Percentiles rank a stretch among this genome's conserved stretches.
Evolutionary conservation across 2,888 invertebrate genomes (phyloP).

Genomic region (Hypena proboscidalis): DNA sequence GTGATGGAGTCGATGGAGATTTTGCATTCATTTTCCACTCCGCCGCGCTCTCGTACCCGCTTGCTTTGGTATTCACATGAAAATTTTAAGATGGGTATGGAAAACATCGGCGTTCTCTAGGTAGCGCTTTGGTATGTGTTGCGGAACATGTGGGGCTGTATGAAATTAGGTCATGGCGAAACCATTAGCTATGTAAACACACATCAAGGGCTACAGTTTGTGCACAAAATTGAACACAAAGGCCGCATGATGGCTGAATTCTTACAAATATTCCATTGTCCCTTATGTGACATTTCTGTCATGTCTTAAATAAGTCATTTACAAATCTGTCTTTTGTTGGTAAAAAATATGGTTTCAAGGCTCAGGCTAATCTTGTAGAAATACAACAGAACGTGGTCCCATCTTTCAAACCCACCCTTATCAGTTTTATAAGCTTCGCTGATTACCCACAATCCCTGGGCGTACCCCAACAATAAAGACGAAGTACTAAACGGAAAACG

Average conservation of each 20-base stretch:
- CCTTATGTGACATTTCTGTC: too few relatives aligned
- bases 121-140: neutral
- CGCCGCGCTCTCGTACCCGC: conserved; percentile 28
- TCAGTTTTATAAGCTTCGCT: conserved; percentile 11
- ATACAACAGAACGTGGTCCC: neutral
- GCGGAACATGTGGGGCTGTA: neutral
- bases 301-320: too few relatives aligned
- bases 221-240: too few relatives aligned
- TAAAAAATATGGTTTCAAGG: too few relatives aligned
- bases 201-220: too few relatives aligned
- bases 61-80: conserved; percentile 31
- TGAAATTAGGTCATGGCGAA: conserved; percentile 2
- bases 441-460: conserved; percentile 8
- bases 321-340: too few relatives aligned
- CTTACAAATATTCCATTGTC: too few relatives aligned
- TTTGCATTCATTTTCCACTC: conserved; percentile 57
- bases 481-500: conserved; percentile 16
- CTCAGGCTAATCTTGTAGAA: too few relatives aligned
- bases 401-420: conserved; percentile 10
- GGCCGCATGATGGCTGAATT: too few relatives aligned
- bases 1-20: conserved; percentile 49
- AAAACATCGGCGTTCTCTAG: conserved; percentile 21
- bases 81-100: conserved; percentile 44
- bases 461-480: conserved; percentile 15
- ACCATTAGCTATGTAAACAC: too few relatives aligned